Evolutionary conservation across 2,113 vertebrate species (phyloP), one percentile per base, ranked within the genome.

Genomic region (Macrotis lagotis): DNA sequence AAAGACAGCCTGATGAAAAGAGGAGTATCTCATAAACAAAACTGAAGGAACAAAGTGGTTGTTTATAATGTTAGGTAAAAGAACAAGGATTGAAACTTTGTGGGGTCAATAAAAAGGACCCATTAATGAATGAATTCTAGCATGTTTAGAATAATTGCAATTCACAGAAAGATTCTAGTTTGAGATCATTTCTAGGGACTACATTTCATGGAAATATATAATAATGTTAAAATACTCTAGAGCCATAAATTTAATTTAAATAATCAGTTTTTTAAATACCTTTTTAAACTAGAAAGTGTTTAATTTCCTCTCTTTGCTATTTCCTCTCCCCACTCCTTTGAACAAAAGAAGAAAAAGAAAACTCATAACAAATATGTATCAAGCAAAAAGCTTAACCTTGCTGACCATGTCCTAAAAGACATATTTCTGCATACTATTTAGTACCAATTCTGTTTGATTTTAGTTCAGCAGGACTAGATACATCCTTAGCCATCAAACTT

Each of bases 1-100:
- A 97, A 96, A 95, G 91, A 95, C 74, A 95, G 91, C 48, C 52
- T 55, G 89, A 90, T 48, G 49, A 48, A 9, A 90, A 51, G 22
- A 31, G 94, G 93, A 92, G 48, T 31, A 93, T 89, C 95, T 94
- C 91, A 94, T 94, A 96, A 97, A 96, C 92, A 97, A 95, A 96
- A 91, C 50, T 47, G n/a, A 92, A 90, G 92, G 89, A 95, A 93
- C 91, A 88, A 49, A 49, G 25, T 93, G 49, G 95, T 95, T 91
- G 88, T 94, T 95, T 95, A 96, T 55, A 83, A 31, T 19, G 44
- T 47, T 89, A 92, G 51, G 50, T 83, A 95, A 95, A 88, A 95
- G 26, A 94, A 92, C 26, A 94, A 92, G 53, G 51, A 44, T 66
- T 53, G 9, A 51, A 55, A 96, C 51, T 96, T 96, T 88, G 90